Evolutionary conservation across 1,140 invertebrate genomes (phyloP).

Genomic region (Platyscapa corneri): DNA sequence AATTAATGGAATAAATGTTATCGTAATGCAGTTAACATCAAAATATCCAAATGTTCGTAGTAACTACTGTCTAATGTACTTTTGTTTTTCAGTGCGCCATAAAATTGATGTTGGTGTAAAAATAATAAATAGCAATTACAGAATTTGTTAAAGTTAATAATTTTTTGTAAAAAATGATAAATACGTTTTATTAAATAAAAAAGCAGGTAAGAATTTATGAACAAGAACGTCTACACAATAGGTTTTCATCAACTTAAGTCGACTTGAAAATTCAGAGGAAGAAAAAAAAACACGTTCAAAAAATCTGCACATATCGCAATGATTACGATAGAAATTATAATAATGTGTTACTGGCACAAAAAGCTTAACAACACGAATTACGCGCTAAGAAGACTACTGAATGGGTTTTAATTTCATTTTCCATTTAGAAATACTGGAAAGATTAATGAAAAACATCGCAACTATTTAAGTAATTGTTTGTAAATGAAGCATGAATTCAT

Average conservation of each 20-base stretch:
- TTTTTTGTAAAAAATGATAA: background rate
- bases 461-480: background rate
- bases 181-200: background rate
- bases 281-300: background rate
- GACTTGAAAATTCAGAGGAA: background rate
- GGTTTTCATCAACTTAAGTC: background rate
- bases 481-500: background rate
- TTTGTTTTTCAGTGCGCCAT: background rate
- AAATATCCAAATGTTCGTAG: background rate
- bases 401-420: background rate
- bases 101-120: background rate
- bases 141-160: background rate
- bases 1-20: background rate
- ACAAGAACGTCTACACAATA: constrained; percentile 9
- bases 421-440: background rate
- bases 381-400: background rate
- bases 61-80: background rate
- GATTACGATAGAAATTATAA: constrained; percentile 12
- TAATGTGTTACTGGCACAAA: background rate
- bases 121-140: background rate
- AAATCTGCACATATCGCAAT: background rate
- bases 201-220: background rate
- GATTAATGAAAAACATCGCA: background rate
- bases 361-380: background rate
- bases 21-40: background rate